These are phyloP conservation scores for Ceyx melanurus DNA, from an alignment of 2,113 vertebrate species.

Conservation along the genomic window DNA sequence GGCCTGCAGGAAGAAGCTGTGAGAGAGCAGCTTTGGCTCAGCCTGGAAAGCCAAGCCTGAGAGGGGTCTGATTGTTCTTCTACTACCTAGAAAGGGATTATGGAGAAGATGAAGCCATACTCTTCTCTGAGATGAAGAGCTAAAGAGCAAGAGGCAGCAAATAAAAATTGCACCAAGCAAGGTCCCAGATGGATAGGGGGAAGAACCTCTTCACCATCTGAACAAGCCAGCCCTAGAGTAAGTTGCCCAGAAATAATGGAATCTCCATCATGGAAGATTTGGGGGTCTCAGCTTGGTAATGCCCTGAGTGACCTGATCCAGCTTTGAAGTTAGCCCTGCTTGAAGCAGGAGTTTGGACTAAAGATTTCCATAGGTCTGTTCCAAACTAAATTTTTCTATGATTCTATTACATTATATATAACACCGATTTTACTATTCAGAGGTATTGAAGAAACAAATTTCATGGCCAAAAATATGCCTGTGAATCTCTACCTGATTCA, in stretches of 20 bases:
- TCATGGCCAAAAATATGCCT: neutral
- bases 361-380: neutral
- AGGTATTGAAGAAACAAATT: neutral
- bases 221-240: neutral
- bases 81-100: neutral
- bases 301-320: neutral
- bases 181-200: neutral
- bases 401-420: neutral
- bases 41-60: neutral
- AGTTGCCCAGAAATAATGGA: neutral
- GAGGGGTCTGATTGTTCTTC: neutral
- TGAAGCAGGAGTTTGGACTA: neutral
- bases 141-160: neutral
- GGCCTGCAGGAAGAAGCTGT: neutral
- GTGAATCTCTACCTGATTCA: neutral
- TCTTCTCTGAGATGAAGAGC: neutral
- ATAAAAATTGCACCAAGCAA: neutral
- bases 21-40: neutral
- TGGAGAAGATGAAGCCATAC: neutral
- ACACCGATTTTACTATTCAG: neutral
- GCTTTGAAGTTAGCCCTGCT: neutral
- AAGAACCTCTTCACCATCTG: neutral
- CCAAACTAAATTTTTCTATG: neutral
- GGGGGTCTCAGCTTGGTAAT: neutral
- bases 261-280: neutral